Evolutionary conservation across 23 tunicate species (phyloP), one percentile per base, ranked within the genome.

Genomic region (Botrylloides violaceus): DNA sequence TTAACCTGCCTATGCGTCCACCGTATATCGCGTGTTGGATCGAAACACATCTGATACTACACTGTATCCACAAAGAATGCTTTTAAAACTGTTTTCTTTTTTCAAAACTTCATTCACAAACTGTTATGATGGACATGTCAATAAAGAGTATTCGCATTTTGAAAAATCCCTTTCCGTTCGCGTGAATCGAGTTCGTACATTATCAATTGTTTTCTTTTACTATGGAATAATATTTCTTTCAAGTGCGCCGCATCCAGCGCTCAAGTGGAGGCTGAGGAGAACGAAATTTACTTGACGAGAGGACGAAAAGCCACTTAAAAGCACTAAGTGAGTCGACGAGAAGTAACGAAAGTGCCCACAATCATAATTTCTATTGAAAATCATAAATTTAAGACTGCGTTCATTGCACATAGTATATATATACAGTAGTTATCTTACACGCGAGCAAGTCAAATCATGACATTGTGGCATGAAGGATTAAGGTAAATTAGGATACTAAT

Each of bases 121-220:
- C n/a, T n/a, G 53, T 43, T 43, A 43, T 43, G 53, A 43, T 43
- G 9, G 53, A 43, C 53, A 15, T n/a, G n/a, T n/a, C n/a, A n/a
- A n/a, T n/a, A n/a, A n/a, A n/a, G n/a, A n/a, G n/a, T n/a, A n/a
- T 43, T 43, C 53, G 9, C 53, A 43, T 43, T 7, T 43, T 15
- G 9, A 9, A 43, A 43, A 15, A 43, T 9, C 53, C 53, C 12
- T 43, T 7, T 7, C 53, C 12, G 12, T 43, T 43, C 53, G 53
- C 53, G 53, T 43, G 53, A 43, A 43, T 43, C 53, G 53, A 43
- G 53, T 43, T 43, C 53, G 53, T 7, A 43, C 53, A 43, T 43
- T 43, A 15, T 15, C 15, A 43, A 7, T 43, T 15, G 9, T 9
- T 43, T 43, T 43, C 53, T 9, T 43, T 15, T 43, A 43, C 53